Evolutionary conservation across 2,797 vertebrate genomes (phyloP).

Genomic region (Pseudochaenichthys georgianus): DNA sequence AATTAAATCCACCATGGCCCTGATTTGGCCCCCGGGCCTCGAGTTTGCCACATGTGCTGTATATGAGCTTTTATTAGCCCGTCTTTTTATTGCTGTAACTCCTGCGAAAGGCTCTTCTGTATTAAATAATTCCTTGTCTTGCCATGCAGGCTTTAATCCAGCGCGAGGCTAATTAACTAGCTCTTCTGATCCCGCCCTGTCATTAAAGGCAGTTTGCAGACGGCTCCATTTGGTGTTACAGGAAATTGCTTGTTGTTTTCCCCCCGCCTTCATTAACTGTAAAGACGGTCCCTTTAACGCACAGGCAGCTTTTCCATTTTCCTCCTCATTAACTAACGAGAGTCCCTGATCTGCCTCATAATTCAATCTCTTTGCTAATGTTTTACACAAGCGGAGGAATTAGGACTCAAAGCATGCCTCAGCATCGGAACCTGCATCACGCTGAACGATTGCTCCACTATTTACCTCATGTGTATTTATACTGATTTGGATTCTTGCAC

Average conservation of each 20-base stretch:
- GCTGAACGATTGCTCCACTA: constrained; percentile 35
- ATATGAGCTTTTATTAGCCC: constrained; percentile 74
- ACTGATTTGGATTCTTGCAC: constrained; percentile 12
- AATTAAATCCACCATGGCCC: too few species aligned
- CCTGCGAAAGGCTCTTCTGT: not conserved
- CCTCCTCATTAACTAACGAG: constrained; percentile 77
- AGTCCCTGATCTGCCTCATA: constrained; percentile 68
- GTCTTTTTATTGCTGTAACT: constrained; percentile 66
- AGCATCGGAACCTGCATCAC: constrained; percentile 36
- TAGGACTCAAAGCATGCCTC: constrained; percentile 35
- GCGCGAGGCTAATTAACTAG: constrained; percentile 56
- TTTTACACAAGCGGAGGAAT: constrained; percentile 49
- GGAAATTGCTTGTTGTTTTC: constrained; percentile 50
- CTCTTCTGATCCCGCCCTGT: constrained; percentile 44
- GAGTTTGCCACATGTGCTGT: too few species aligned
- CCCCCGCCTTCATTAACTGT: constrained; percentile 66
- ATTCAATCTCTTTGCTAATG: constrained; percentile 69
- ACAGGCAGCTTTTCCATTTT: constrained; percentile 75
- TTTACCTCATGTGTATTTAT: constrained; percentile 56
- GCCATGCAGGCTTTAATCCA: constrained; percentile 12
- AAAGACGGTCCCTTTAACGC: constrained; percentile 64
- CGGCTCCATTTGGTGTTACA: constrained; percentile 58
- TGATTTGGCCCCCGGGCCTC: too few species aligned
- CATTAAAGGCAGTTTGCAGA: constrained; percentile 54
- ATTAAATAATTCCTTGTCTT: not conserved